Percentiles rank a stretch among this genome's conserved stretches.
These are phyloP conservation scores for Colossoma macropomum DNA, from an alignment of 2,113 vertebrate species.

Conservation along the genomic window DNA sequence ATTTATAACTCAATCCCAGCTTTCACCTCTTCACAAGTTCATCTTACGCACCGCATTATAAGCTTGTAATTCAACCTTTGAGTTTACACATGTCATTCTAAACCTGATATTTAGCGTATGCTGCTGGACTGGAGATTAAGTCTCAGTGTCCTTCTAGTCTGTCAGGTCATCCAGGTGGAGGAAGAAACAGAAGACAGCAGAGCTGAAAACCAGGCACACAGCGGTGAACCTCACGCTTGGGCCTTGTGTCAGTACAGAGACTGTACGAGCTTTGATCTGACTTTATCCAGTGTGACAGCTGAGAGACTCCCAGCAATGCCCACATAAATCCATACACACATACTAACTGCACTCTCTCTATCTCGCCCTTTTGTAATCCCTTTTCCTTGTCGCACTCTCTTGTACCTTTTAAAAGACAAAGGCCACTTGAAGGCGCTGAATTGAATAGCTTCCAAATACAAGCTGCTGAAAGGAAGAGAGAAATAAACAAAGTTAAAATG, in stretches of 20 bases:
- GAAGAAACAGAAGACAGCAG: background rate
- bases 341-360: background rate
- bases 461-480: too few relatives aligned
- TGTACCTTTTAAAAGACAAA: too few relatives aligned
- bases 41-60: background rate
- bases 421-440: too few relatives aligned
- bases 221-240: background rate
- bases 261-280: background rate
- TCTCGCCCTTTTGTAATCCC: background rate
- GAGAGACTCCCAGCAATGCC: slow-evolving; percentile 14
- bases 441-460: too few relatives aligned
- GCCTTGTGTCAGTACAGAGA: slow-evolving; percentile 23
- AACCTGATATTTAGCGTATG: slow-evolving; percentile 11
- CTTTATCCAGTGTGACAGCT: slow-evolving; percentile 35
- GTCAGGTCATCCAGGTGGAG: background rate
- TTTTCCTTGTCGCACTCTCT: too few relatives aligned
- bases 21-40: slow-evolving; percentile 9
- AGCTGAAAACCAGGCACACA: background rate
- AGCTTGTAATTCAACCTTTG: background rate
- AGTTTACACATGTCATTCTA: background rate
- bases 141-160: slow-evolving; percentile 2
- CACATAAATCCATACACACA: background rate
- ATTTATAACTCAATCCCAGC: background rate
- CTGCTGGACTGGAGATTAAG: slow-evolving; percentile 11
- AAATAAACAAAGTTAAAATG: too few relatives aligned